These are phyloP conservation scores for Pseudochirops corinnae DNA, from an alignment of 2,797 vertebrate genomes.

Conservation along the genomic window DNA sequence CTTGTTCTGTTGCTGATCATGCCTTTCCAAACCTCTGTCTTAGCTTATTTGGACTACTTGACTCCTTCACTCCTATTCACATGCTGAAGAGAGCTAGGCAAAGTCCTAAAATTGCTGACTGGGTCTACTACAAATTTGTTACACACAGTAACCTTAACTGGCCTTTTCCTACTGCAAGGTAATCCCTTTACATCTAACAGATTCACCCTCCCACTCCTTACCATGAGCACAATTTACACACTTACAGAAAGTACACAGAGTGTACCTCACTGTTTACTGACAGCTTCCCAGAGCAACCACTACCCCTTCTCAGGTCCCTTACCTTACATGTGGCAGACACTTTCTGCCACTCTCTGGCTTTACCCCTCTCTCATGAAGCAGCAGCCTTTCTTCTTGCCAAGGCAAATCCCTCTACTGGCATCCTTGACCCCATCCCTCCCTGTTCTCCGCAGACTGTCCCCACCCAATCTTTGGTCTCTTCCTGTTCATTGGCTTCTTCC, in stretches of 20 bases:
- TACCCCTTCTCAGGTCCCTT: neutral
- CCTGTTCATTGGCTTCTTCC: neutral
- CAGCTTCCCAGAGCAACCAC: no score
- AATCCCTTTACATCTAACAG: neutral
- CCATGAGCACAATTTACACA: neutral
- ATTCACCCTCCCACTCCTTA: neutral
- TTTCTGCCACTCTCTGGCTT: neutral
- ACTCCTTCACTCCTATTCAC: neutral
- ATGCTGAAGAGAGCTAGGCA: neutral
- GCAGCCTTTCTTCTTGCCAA: neutral
- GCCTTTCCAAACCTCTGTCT: neutral
- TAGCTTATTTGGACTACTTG: neutral
- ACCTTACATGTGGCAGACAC: neutral
- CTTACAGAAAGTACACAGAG: neutral
- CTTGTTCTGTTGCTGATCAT: neutral
- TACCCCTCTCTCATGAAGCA: neutral
- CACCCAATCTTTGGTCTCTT: neutral
- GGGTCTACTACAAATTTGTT: neutral
- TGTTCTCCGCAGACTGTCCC: neutral
- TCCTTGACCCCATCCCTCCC: neutral
- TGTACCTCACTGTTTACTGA: no score
- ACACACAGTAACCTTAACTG: neutral
- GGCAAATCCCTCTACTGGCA: neutral
- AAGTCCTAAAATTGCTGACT: neutral
- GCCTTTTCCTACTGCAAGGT: neutral